Evolutionary conservation across 2,888 invertebrate genomes (phyloP).

Genomic region (Hyles lineata): DNA sequence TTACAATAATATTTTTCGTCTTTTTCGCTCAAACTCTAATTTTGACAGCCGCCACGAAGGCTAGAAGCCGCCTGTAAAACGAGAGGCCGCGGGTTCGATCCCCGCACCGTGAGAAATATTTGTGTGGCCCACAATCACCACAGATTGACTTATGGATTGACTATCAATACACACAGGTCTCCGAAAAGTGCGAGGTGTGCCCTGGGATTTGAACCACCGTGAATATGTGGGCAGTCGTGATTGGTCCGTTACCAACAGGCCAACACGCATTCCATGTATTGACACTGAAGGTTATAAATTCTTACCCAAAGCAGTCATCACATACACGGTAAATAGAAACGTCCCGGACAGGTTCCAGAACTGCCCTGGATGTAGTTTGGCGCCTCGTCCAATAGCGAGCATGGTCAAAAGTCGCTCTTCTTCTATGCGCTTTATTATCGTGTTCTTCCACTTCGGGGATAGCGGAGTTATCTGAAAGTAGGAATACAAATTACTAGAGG

Average conservation of each 20-base stretch:
- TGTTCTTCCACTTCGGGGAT: slow-evolving; percentile 86
- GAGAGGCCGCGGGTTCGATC: too few species aligned
- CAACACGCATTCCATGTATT: too few species aligned
- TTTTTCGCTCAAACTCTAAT: too few species aligned
- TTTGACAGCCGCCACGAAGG: too few species aligned
- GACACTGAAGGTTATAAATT: neutral
- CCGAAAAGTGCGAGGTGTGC: neutral
- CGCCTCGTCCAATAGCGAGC: slow-evolving; percentile 65
- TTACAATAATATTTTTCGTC: neutral
- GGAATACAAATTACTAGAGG: neutral
- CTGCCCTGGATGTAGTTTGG: slow-evolving; percentile 77
- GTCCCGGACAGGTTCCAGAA: slow-evolving; percentile 89
- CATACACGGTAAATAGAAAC: slow-evolving; percentile 87
- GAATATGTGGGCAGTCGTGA: too few species aligned
- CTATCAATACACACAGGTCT: too few species aligned
- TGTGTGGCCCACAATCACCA: too few species aligned
- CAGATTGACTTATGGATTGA: too few species aligned
- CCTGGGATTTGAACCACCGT: too few species aligned
- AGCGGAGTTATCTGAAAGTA: slow-evolving; percentile 73
- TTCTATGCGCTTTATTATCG: slow-evolving; percentile 86
- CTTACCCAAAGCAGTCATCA: slow-evolving; percentile 88
- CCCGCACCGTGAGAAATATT: too few species aligned
- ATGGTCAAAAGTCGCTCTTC: slow-evolving; percentile 80
- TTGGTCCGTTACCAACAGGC: too few species aligned
- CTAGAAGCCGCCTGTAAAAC: too few species aligned